Evolutionary conservation across 1,140 invertebrate species (phyloP).

Genomic region (Dolichoris vasculosae): DNA sequence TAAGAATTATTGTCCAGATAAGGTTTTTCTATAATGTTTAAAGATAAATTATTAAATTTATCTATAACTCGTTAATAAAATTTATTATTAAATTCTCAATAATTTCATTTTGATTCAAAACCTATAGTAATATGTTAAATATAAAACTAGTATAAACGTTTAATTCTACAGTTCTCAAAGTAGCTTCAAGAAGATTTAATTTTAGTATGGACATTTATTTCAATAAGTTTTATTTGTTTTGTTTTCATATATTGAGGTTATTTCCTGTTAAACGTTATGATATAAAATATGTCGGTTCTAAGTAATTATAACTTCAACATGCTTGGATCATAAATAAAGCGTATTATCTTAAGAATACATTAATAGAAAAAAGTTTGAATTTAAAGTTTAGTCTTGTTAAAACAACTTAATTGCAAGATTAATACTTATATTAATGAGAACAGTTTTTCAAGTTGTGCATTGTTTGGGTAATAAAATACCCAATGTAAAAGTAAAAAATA

Average conservation of each 20-base stretch:
- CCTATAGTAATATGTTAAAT: not conserved
- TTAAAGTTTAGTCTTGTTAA: not conserved
- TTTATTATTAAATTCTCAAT: not conserved
- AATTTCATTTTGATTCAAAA: not conserved
- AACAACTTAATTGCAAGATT: not conserved
- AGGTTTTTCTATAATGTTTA: not conserved
- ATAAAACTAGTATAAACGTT: not conserved
- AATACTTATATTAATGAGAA: not conserved
- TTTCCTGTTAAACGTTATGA: not conserved
- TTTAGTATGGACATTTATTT: conserved; percentile 8
- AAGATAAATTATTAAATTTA: not conserved
- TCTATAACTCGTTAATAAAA: too few species aligned
- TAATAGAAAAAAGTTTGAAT: not conserved
- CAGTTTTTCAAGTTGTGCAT: not conserved
- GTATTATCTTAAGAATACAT: not conserved
- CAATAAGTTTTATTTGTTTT: not conserved
- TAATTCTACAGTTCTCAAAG: not conserved
- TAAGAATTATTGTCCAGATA: not conserved
- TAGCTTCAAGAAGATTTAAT: conserved; percentile 10
- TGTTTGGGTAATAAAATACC: not conserved
- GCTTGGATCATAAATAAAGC: not conserved
- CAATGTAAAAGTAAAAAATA: not conserved
- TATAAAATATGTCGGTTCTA: not conserved
- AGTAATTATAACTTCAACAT: not conserved
- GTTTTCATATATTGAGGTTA: not conserved